Conservation (phyloP, 2,888 invertebrate species). For the Ceriagrion tenellum region DNA sequence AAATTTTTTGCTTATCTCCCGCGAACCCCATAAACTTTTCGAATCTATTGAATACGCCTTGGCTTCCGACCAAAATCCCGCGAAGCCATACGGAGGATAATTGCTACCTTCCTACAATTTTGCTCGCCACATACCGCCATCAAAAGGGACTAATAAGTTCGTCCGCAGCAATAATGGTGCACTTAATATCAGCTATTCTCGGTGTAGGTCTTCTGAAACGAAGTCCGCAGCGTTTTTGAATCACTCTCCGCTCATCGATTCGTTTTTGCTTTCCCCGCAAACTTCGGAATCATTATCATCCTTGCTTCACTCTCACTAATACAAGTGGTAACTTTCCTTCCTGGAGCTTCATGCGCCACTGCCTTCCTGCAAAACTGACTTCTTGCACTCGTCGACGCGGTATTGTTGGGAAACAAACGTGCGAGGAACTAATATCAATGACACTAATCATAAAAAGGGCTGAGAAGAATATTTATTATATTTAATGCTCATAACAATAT, state of each 20-base stretch:
- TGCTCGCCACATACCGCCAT: neutral
- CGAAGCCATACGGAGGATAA: neutral
- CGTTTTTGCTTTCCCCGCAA: neutral
- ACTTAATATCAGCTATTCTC: neutral
- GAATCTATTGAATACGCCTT: neutral
- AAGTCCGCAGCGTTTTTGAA: neutral
- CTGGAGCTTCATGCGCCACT: neutral
- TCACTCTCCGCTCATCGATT: neutral
- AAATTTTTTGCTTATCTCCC: neutral
- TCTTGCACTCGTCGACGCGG: too few relatives aligned
- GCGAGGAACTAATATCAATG: neutral
- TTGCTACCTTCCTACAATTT: neutral
- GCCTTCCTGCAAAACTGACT: neutral
- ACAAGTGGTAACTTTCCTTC: neutral
- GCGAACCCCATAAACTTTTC: neutral
- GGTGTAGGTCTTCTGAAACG: neutral
- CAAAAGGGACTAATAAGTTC: conserved; percentile 5
- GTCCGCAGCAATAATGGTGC: neutral
- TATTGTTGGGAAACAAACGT: neutral
- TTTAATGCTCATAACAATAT: too few relatives aligned
- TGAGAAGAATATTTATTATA: too few relatives aligned
- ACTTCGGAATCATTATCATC: neutral
- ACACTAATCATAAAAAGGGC: too few relatives aligned
- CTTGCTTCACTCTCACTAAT: neutral
- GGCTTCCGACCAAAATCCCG: conserved; percentile 24